Conservation (phyloP, 23 tunicate species). For the Trididemnum clinides region DNA sequence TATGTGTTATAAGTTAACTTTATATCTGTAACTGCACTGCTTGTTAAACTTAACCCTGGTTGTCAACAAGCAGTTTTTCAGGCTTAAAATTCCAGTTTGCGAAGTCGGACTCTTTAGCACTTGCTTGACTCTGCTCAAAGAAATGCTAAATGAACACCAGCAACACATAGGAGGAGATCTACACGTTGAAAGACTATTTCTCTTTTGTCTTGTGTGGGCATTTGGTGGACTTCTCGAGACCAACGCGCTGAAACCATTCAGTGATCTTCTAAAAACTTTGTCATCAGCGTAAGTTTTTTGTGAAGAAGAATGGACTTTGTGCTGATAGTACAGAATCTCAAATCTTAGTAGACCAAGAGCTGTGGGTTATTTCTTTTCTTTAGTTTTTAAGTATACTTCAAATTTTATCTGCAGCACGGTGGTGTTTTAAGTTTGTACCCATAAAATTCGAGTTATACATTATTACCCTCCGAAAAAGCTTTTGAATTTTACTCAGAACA, state of each 20-base stretch:
- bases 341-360: too few species aligned
- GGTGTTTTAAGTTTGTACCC: too few species aligned
- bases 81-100: constrained; percentile 67
- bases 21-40: too few species aligned
- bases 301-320: too few species aligned
- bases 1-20: too few species aligned
- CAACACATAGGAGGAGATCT: constrained; percentile 88
- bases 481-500: too few species aligned
- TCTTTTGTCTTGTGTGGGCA: constrained; percentile 93
- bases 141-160: constrained; percentile 84
- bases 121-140: constrained; percentile 72
- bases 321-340: too few species aligned
- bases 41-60: not conserved
- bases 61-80: not conserved
- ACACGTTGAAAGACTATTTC: constrained; percentile 74
- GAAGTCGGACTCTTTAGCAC: constrained; percentile 80
- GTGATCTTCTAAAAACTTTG: constrained; percentile 71
- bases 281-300: constrained; percentile 89
- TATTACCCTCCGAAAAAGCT: too few species aligned
- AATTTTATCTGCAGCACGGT: too few species aligned
- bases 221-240: constrained; percentile 86
- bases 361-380: too few species aligned
- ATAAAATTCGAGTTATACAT: too few species aligned
- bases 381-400: too few species aligned
- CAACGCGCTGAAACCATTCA: constrained; percentile 56